Base-by-base conservation (phyloP, 2,888 invertebrate species). In the Caenorhabditis afra region DNA sequence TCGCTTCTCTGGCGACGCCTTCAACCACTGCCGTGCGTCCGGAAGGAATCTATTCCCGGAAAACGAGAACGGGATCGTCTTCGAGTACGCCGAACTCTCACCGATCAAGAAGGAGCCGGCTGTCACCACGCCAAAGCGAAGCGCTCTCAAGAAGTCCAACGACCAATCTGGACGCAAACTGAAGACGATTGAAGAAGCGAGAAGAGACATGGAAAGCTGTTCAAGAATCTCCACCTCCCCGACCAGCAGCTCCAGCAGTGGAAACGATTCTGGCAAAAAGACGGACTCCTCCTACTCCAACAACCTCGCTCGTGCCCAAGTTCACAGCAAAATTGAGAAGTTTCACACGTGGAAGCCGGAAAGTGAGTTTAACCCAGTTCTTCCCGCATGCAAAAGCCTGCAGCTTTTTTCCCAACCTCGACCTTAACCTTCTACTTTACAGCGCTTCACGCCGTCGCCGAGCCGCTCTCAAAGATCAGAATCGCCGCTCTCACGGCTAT, bases 331-430 rank as follows among this genome's bases (percentile, higher is more conserved):
- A 11, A 47, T 66, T 8, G 12, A 47, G 10, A 20, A 7, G 3
- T 66, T 47, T 45, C 53, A 11, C 45, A 35, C 45, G 4, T 66
- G 66, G 66, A n/a, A 47, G 3, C n/a, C 66, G 1, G 47, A 47
- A 10, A 45, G 66, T 66, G 16, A 66, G 55, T 57, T 50, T 23
- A 23, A 44, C 10, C 11, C 41, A 41, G 41, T 11, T 11, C 41
- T 41, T n/a, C n/a, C n/a, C n/a, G n/a, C 37, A 11, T 5, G 37
- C 37, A 37, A 37, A 37, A 37, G 37, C 5, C 37, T 11, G 37
- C 37, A 5, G 37, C 7, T 37, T 11, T 37, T 37, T 37, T 37
- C 37, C 37, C 5, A 37, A 37, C 37, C 11, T 37, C 8, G 11
- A 47, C 16, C 4, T 14, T 22, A 14, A 47, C 3, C 16, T 14